Conservation (phyloP, 2,888 invertebrate genomes). For the Sceliomorpha sp. region DNA sequence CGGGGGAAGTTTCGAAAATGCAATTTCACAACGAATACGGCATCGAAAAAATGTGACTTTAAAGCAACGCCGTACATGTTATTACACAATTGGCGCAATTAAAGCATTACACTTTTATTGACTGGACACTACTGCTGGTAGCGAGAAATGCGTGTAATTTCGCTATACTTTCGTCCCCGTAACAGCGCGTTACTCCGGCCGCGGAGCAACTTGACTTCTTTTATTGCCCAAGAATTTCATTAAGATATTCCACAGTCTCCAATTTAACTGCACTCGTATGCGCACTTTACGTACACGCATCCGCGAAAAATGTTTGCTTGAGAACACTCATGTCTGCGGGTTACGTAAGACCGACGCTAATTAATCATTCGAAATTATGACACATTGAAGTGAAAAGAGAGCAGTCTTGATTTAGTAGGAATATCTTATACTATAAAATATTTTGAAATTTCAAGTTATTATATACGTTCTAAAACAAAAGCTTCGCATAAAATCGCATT, state of each 20-base stretch:
- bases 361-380: no score
- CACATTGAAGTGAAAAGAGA: no score
- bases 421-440: no score
- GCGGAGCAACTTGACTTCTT: constrained; percentile 6
- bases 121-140: constrained; percentile 43
- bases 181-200: neutral
- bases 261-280: neutral
- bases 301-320: no score
- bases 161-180: constrained; percentile 22
- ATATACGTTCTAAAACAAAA: no score
- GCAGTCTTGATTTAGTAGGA: no score
- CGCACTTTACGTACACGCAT: neutral
- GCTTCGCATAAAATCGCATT: no score
- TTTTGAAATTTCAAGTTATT: no score
- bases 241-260: constrained; percentile 24
- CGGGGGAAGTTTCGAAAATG: no score
- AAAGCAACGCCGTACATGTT: neutral
- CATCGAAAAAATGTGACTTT: neutral
- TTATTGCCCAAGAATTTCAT: constrained; percentile 47
- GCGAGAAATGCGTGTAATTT: constrained; percentile 19
- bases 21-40: neutral
- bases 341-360: no score
- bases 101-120: constrained; percentile 57
- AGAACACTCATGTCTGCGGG: no score
- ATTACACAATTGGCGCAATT: constrained; percentile 50